These are phyloP conservation scores for Megalopta genalis DNA, from an alignment of 1,140 invertebrate species.

Conservation along the genomic window DNA sequence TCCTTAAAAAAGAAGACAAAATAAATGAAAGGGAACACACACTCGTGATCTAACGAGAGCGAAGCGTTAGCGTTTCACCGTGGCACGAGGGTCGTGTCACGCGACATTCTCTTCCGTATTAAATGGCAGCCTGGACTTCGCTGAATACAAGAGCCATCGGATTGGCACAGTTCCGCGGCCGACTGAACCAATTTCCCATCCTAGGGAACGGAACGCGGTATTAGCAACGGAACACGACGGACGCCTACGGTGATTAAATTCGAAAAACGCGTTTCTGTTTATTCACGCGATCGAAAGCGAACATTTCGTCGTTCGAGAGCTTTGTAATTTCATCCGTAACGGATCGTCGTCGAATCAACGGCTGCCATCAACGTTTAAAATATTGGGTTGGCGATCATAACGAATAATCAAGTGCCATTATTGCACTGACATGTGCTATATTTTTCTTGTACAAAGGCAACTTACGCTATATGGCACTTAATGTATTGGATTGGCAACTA, in stretches of 20 bases:
- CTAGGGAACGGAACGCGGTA: neutral
- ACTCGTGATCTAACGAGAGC: slow-evolving; percentile 17
- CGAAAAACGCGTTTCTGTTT: slow-evolving; percentile 7
- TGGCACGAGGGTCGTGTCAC: neutral
- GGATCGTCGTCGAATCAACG: neutral
- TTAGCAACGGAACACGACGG: neutral
- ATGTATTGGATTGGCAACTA: no score
- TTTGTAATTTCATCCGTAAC: neutral
- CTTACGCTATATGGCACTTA: no score
- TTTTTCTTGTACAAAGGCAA: no score
- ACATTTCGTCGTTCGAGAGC: neutral
- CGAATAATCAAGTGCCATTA: no score
- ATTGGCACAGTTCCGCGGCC: slow-evolving; percentile 19
- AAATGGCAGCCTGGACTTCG: neutral
- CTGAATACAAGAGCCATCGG: neutral
- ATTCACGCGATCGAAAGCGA: neutral
- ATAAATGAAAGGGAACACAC: neutral
- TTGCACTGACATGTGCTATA: no score
- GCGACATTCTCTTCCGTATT: slow-evolving; percentile 3
- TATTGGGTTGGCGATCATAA: no score
- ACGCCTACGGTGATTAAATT: neutral
- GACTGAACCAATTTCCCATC: slow-evolving; percentile 26
- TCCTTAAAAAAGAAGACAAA: neutral
- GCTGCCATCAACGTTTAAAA: no score
- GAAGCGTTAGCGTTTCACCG: slow-evolving; percentile 30